phyloP scores from a whole-genome alignment of 2,797 vertebrate genomes.

The Clarias laeviceps region DNA sequence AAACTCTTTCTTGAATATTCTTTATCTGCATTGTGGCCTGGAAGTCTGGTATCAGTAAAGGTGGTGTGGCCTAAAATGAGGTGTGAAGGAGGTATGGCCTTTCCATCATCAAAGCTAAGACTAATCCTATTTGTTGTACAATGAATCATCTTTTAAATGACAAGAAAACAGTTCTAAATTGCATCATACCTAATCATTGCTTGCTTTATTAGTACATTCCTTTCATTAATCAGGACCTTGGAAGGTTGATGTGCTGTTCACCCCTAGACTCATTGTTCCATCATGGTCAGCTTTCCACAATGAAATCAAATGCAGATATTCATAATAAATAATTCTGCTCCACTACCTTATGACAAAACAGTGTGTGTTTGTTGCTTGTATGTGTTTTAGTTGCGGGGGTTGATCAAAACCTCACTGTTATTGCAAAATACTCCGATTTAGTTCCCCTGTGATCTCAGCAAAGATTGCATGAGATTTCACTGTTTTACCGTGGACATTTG shows the following conservation, averaged over 20 bases:
- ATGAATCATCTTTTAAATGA: background rate
- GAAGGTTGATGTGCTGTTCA: background rate
- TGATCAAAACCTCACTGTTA: background rate
- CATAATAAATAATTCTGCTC: background rate
- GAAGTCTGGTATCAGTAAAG: background rate
- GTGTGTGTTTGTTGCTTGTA: constrained; percentile 5
- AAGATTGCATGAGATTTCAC: constrained; percentile 45
- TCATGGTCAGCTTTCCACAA: background rate
- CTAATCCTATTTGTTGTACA: background rate
- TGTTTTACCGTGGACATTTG: background rate
- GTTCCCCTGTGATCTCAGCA: constrained; percentile 39
- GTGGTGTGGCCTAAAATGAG: background rate
- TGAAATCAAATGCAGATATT: background rate
- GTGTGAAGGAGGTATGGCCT: background rate
- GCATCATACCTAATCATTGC: background rate
- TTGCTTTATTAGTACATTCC: background rate
- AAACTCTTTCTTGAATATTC: background rate
- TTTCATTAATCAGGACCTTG: background rate
- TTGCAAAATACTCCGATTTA: constrained; percentile 37
- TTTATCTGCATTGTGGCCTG: background rate
- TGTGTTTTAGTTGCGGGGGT: background rate
- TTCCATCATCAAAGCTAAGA: background rate
- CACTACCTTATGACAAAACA: background rate
- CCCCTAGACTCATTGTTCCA: background rate
- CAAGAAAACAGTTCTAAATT: background rate